Percentiles rank a stretch among this genome's conserved stretches.
phyloP scores from a whole-genome alignment of 1,140 invertebrate species.

The Calephelis nemesis region DNA sequence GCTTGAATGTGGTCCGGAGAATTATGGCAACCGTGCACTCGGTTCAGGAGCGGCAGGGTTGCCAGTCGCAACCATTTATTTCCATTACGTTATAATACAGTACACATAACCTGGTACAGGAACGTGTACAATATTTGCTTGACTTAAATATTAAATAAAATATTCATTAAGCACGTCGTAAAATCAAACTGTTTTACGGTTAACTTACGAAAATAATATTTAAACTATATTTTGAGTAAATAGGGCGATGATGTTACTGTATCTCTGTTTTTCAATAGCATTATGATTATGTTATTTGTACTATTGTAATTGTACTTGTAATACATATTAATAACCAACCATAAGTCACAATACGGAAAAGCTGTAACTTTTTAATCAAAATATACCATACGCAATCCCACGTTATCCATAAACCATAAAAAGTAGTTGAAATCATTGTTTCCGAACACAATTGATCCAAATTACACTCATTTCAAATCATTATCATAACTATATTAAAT shows the following conservation, averaged over 20 bases:
- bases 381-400: neutral
- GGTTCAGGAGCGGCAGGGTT: slow-evolving; percentile 52
- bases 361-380: too few relatives aligned
- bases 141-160: too few relatives aligned
- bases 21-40: slow-evolving; percentile 66
- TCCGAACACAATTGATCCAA: slow-evolving; percentile 38
- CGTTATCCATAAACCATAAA: slow-evolving; percentile 26
- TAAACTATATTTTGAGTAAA: too few relatives aligned
- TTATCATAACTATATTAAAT: slow-evolving; percentile 73
- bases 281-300: too few relatives aligned
- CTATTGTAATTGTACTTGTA: too few relatives aligned
- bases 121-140: neutral
- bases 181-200: too few relatives aligned
- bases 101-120: neutral
- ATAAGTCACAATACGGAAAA: too few relatives aligned
- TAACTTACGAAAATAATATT: too few relatives aligned
- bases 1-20: slow-evolving; percentile 61
- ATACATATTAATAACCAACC: too few relatives aligned
- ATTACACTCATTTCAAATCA: slow-evolving; percentile 69
- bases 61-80: slow-evolving; percentile 34
- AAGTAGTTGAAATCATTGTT: slow-evolving; percentile 33
- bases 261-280: too few relatives aligned
- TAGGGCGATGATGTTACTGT: too few relatives aligned
- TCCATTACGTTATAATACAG: slow-evolving; percentile 10
- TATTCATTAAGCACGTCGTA: too few relatives aligned